These are phyloP conservation scores for Myotis findleyi DNA, from an alignment of 2,797 vertebrate species.

Conservation along the genomic window DNA sequence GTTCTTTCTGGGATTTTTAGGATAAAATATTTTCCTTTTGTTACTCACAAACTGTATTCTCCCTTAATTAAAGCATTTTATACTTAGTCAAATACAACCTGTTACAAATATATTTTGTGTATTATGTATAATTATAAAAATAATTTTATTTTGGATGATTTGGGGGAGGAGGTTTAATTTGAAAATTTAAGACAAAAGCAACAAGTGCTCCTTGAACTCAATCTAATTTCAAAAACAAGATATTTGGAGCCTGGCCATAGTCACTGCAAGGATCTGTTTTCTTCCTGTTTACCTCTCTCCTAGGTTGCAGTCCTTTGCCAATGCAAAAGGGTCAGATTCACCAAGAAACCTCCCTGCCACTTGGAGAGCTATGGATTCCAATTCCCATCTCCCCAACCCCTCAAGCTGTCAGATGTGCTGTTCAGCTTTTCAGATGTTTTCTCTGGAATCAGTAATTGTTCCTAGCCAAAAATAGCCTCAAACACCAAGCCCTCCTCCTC, in stretches of 20 bases:
- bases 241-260: neutral
- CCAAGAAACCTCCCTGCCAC: neutral
- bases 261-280: neutral
- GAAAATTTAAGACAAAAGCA: constrained; percentile 50
- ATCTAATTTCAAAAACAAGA: neutral
- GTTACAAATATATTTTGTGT: constrained; percentile 20
- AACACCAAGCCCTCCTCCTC: neutral
- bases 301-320: neutral
- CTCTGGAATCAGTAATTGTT: neutral
- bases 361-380: neutral
- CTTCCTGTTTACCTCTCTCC: neutral
- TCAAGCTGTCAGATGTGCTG: neutral
- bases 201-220: neutral
- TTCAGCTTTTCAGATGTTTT: neutral
- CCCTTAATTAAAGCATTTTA: constrained; percentile 51
- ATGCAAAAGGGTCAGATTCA: neutral
- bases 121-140: neutral
- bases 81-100: constrained; percentile 3
- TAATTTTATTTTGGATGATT: neutral
- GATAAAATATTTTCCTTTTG: constrained; percentile 29
- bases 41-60: neutral
- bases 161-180: neutral
- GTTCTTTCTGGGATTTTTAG: constrained; percentile 35
- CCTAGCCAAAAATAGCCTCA: neutral
- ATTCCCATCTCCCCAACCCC: neutral